These are phyloP conservation scores for Lochmaea crataegi DNA, from an alignment of 2,888 invertebrate genomes.

Conservation along the genomic window DNA sequence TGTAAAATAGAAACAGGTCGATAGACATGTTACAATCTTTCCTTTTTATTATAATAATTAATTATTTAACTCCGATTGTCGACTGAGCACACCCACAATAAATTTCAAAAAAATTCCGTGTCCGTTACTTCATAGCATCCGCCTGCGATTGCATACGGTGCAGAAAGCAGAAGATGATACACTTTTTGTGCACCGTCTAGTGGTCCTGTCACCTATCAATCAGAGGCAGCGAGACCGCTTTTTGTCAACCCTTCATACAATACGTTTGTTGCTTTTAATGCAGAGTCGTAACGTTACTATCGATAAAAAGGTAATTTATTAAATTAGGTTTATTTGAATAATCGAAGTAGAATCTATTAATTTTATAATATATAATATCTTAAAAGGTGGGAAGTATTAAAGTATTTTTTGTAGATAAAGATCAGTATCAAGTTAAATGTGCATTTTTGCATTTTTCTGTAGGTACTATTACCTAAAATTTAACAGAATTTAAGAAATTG, in stretches of 20 bases:
- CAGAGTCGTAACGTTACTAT: constrained; percentile 6
- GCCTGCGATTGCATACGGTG: constrained; percentile 23
- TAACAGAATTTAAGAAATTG: no score
- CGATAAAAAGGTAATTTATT: neutral
- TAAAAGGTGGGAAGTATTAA: no score
- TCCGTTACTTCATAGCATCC: constrained; percentile 2
- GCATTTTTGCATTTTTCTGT: no score
- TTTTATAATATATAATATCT: no score
- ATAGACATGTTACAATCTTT: no score
- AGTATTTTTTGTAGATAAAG: no score
- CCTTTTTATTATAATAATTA: neutral
- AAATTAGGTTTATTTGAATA: no score
- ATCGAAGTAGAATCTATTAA: no score
- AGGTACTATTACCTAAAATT: no score
- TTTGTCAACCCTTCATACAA: constrained; percentile 66
- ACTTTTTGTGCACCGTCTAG: constrained; percentile 64
- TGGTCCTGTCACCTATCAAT: constrained; percentile 66
- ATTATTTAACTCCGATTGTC: neutral
- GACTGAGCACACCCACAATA: neutral
- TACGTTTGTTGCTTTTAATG: constrained; percentile 60
- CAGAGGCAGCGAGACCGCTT: constrained; percentile 65
- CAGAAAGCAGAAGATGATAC: constrained; percentile 21
- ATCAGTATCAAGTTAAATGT: no score
- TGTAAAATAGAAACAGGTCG: no score
- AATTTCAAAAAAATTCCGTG: constrained; percentile 5